Evolutionary conservation across 1,140 invertebrate genomes (phyloP).

Genomic region (Cepaea nemoralis): DNA sequence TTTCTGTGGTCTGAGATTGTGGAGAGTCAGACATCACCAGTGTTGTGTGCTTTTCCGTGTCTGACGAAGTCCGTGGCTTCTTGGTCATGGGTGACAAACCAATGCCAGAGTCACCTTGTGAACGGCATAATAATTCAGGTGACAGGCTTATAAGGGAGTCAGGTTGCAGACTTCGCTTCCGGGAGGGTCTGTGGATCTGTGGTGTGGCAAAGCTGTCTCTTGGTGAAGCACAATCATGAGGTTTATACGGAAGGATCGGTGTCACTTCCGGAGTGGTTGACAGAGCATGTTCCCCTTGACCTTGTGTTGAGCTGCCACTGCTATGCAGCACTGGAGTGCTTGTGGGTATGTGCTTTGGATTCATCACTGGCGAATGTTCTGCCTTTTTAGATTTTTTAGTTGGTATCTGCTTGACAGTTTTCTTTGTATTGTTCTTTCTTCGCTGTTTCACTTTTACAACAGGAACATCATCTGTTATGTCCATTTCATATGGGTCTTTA

Average conservation of each 20-base stretch:
- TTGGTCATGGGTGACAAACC: neutral
- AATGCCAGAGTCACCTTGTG: slow-evolving; percentile 28
- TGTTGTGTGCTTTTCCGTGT: neutral
- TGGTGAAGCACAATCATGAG: neutral
- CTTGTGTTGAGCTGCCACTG: no score
- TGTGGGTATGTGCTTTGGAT: neutral
- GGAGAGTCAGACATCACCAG: neutral
- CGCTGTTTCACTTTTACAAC: neutral
- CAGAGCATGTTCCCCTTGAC: neutral
- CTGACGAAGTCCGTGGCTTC: neutral
- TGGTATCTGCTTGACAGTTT: neutral
- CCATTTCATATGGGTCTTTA: slow-evolving; percentile 20
- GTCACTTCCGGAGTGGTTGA: slow-evolving; percentile 20
- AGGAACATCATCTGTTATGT: slow-evolving; percentile 19
- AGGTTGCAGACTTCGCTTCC: neutral
- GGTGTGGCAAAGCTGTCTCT: slow-evolving; percentile 5
- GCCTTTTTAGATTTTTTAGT: neutral
- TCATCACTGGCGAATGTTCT: neutral
- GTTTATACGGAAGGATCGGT: slow-evolving; percentile 5
- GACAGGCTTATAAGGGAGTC: neutral
- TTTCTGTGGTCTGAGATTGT: neutral
- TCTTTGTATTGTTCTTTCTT: slow-evolving; percentile 6
- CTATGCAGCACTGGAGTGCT: slow-evolving; percentile 7
- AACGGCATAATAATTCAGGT: neutral
- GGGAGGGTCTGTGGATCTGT: neutral